These are phyloP conservation scores for Clivina fossor DNA, from an alignment of 2,888 invertebrate genomes.

Conservation along the genomic window DNA sequence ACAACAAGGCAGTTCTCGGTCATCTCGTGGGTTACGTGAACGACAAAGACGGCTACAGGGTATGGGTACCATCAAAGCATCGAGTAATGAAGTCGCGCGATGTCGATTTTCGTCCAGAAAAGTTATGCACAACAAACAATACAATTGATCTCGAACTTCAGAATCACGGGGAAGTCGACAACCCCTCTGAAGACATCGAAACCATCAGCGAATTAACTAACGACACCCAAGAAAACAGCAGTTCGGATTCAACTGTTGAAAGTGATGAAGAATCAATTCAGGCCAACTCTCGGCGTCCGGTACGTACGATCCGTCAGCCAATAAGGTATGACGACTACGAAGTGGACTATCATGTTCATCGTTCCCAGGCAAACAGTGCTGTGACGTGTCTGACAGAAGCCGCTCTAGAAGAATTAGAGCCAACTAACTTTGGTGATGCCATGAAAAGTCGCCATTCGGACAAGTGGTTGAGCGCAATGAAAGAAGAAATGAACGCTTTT, in stretches of 20 bases:
- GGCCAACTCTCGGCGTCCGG: neutral
- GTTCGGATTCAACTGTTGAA: neutral
- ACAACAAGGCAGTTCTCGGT: slow-evolving; percentile 43
- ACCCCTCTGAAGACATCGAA: slow-evolving; percentile 8
- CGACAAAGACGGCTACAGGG: slow-evolving; percentile 30
- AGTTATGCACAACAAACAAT: slow-evolving; percentile 24
- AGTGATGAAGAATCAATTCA: neutral
- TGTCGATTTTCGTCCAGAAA: slow-evolving; percentile 32
- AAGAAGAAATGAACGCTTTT: slow-evolving; percentile 29
- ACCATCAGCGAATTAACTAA: slow-evolving; percentile 1
- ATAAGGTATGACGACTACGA: slow-evolving; percentile 15
- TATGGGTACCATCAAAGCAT: slow-evolving; percentile 27
- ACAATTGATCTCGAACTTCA: slow-evolving; percentile 21
- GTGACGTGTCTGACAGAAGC: slow-evolving; percentile 7
- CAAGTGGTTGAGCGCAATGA: slow-evolving; percentile 18
- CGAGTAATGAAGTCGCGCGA: slow-evolving; percentile 23
- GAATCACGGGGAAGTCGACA: slow-evolving; percentile 1
- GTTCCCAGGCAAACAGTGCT: slow-evolving; percentile 3
- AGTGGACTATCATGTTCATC: slow-evolving; percentile 6
- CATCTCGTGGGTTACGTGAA: slow-evolving; percentile 45
- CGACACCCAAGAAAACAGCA: neutral
- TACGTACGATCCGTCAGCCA: slow-evolving; percentile 10
- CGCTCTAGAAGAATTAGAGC: neutral
- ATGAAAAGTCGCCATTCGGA: slow-evolving; percentile 6
- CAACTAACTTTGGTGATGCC: slow-evolving; percentile 21